phyloP scores from a whole-genome alignment of 2,113 vertebrate species.

The Sinocyclocheilus maitianheensis region DNA sequence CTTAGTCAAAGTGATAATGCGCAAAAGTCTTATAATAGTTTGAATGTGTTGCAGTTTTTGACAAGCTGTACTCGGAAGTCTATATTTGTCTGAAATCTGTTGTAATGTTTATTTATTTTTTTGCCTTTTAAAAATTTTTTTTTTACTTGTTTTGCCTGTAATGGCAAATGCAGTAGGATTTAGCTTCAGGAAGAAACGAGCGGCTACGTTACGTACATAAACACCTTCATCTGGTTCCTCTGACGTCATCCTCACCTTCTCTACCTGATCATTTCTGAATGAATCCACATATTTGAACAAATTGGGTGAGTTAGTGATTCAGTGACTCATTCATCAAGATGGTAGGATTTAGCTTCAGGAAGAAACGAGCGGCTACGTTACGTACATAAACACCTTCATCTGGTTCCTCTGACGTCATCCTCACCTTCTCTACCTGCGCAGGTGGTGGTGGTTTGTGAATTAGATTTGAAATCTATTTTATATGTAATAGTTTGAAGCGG shows the following conservation, averaged over 20 bases:
- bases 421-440: slow-evolving; percentile 29
- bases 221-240: background rate
- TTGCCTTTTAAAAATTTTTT: background rate
- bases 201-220: too few relatives aligned
- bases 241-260: background rate
- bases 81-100: slow-evolving; percentile 17
- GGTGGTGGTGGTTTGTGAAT: slow-evolving; percentile 1
- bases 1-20: background rate
- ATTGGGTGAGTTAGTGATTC: too few relatives aligned
- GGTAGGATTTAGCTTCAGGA: background rate
- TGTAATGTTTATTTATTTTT: slow-evolving; percentile 26
- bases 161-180: slow-evolving; percentile 16
- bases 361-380: background rate
- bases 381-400: background rate
- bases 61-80: slow-evolving; percentile 39
- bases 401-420: background rate
- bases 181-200: background rate
- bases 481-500: slow-evolving; percentile 27
- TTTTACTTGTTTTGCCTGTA: background rate
- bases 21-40: background rate
- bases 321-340: too few relatives aligned
- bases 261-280: too few relatives aligned
- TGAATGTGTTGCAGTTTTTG: slow-evolving; percentile 26
- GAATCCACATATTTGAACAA: too few relatives aligned
- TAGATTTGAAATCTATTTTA: slow-evolving; percentile 34